Base-by-base conservation (phyloP, 2,888 invertebrate genomes). In the Drosophila mettleri region DNA sequence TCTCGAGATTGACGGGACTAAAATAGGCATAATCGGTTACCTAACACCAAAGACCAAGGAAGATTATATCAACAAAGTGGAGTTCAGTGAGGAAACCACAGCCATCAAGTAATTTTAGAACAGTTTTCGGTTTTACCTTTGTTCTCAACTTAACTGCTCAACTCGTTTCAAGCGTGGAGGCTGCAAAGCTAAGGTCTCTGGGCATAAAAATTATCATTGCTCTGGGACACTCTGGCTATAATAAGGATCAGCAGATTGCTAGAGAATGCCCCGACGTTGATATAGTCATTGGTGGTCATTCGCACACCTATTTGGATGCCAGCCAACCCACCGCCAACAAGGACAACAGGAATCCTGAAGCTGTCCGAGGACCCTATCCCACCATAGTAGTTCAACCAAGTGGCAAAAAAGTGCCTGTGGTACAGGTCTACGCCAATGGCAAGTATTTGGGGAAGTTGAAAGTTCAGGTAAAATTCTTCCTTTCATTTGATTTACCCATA, bases 221-320 rank as follows among this genome's bases (percentile, higher is more conserved):
- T 0, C 92, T 98, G 31, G 98, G 98, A 0, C 98, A 98, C 92
- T 96, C 97, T 0, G 98, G 98, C 0, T 97, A 94, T 86, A 93
- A 93, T 1, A 94, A 94, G 77, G 98, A 98, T 90, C 93, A 95
- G 89, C 93, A 94, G 90, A 96, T 98, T 64, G 98, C 97, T 0
- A 92, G 91, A 57, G 93, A 95, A 74, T 96, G 97, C 1, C 95
- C 95, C 14, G 95, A 95, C 20, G 94, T 98, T 12, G 98, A 98
- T 91, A 91, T 97, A 34, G 97, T 98, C 0, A 95, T 98, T 63
- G 98, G 98, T 8, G 98, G 98, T 0, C 98, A 98, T 89, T 96
- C 97, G 0, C 96, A 98, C 89, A 97, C 98, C 0, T 98, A 98
- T 90, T 93, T 98, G 12, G 98, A 96, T 93, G 95, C 94, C 70